Base-by-base conservation (phyloP, 2,888 invertebrate genomes). In the Pardosa pseudoannulata region DNA sequence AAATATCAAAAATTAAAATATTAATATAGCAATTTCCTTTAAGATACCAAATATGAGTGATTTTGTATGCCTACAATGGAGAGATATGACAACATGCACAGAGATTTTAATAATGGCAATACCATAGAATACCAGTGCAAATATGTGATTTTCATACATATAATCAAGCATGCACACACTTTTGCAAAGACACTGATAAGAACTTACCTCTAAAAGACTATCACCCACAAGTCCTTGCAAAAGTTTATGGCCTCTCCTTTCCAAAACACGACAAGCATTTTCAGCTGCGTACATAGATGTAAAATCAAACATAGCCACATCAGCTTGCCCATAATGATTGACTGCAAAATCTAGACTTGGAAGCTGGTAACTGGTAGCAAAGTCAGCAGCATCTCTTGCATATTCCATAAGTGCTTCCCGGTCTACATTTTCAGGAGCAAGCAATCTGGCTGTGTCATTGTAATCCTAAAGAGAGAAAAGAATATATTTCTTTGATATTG, bases 281-380 rank as follows among this genome's bases (percentile, higher is more conserved):
- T 98, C 98, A 0, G 99, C 97, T 0, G 97, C 97, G 92, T 97
- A 99, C 96, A 99, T 97, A 0, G 98, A 98, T 0, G 99, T 99
- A 91, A 99, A 99, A 92, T 99, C 99, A 92, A 99, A 99, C 94
- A 99, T 96, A 64, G 98, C 98, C 0, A 99, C 97, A 92, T 99
- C 99, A 0, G 98, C 97, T 91, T 97, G 97, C 0, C 98, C 98
- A 91, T 97, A 98, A 92, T 98, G 98, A 93, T 99, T 99, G 16
- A 98, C 95, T 0, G 99, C 98, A 92, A 98, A 99, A 92, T 98
- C 98, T 89, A 96, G 93, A 90, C 96, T 94, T 74, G 96, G 95
- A 93, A 97, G 94, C 90, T 95, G 95, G 90, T 95, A 95, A 91
- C 96, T 94, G 0, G 98, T 98, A 27, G 97, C 96, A 92, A 97